Percentiles rank a stretch among this genome's conserved stretches.
Evolutionary conservation across 1,140 invertebrate genomes (phyloP).

Genomic region (Parasteatoda tepidariorum): DNA sequence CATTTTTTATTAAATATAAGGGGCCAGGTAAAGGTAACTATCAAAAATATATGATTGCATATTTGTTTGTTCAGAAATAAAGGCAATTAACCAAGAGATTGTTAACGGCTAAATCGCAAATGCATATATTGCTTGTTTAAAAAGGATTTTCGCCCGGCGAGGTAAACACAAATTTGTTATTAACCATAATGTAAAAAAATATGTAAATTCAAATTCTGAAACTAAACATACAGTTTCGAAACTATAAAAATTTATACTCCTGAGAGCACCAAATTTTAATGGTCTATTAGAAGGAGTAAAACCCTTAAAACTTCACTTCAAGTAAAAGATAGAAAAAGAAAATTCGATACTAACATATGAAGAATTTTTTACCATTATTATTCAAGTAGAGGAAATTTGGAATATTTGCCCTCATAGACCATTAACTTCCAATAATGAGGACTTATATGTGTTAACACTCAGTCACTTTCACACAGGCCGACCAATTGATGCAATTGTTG

Average conservation of each 20-base stretch:
- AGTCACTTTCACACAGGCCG: too few species aligned
- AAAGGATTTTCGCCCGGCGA: background rate
- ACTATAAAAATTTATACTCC: conserved; percentile 18
- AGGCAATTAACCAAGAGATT: background rate
- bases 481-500: conserved; percentile 50
- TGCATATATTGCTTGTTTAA: background rate
- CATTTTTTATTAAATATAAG: too few species aligned
- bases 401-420: conserved; percentile 64
- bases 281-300: background rate
- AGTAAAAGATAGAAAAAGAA: conserved; percentile 12
- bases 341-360: conserved; percentile 62
- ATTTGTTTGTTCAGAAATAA: background rate
- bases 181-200: background rate
- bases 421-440: conserved; percentile 64
- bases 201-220: background rate
- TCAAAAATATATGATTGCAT: conserved; percentile 1
- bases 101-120: background rate
- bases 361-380: conserved; percentile 63
- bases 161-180: background rate
- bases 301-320: too few species aligned
- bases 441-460: conserved; percentile 64
- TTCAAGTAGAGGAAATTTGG: conserved; percentile 65
- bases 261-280: conserved; percentile 59
- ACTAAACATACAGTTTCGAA: background rate
- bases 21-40: too few species aligned